phyloP scores from a whole-genome alignment of 2,797 vertebrate species.

The Rhinogobio ventralis region DNA sequence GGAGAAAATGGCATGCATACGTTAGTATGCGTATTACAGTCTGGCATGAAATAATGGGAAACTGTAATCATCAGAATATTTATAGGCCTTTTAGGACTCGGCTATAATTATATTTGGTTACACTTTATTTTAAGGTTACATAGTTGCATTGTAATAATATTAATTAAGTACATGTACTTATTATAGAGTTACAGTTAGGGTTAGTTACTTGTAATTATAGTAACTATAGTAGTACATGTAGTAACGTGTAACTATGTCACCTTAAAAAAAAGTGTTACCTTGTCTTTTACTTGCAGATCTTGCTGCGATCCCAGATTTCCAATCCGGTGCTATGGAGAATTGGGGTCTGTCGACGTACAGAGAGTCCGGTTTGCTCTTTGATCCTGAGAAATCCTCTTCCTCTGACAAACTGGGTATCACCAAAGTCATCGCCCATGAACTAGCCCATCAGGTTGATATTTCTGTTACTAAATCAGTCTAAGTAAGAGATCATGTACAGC shows the following conservation, averaged over 20 bases:
- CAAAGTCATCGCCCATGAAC: slow-evolving; percentile 87
- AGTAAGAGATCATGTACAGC: neutral
- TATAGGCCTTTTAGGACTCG: neutral
- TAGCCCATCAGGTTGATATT: slow-evolving; percentile 87
- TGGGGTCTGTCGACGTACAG: slow-evolving; percentile 93
- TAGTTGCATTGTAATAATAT: too few relatives aligned
- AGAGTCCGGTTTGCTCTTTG: slow-evolving; percentile 85
- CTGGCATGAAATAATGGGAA: neutral
- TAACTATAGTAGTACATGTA: too few relatives aligned
- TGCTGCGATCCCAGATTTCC: slow-evolving; percentile 92
- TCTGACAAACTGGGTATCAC: slow-evolving; percentile 85
- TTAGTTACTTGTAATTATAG: too few relatives aligned
- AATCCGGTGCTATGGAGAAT: slow-evolving; percentile 94
- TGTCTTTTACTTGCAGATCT: slow-evolving; percentile 78
- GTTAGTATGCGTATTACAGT: neutral
- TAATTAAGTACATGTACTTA: too few relatives aligned
- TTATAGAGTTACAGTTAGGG: too few relatives aligned
- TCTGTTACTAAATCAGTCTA: neutral
- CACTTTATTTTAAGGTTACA: too few relatives aligned
- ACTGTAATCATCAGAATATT: neutral
- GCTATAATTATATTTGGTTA: neutral
- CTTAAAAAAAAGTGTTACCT: too few relatives aligned
- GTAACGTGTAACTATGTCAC: too few relatives aligned
- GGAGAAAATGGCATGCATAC: neutral
- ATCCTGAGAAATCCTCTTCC: slow-evolving; percentile 82